phyloP scores from a whole-genome alignment of 2,113 vertebrate genomes.

The Blennius ocellaris region DNA sequence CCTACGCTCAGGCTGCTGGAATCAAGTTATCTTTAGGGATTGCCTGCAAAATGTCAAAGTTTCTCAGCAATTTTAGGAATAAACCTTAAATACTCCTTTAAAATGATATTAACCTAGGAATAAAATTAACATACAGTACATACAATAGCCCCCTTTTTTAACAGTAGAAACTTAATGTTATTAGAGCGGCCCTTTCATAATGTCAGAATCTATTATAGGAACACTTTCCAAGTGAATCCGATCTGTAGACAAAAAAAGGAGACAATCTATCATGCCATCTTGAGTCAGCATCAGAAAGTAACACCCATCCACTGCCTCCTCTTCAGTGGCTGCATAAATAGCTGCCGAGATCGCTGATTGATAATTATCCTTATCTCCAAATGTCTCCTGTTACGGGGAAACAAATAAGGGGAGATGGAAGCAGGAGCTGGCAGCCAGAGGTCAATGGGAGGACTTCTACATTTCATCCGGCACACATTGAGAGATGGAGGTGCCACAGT shows the following conservation, averaged over 20 bases:
- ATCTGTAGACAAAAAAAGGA: slow-evolving; percentile 28
- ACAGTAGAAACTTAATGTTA: background rate
- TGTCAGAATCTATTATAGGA: background rate
- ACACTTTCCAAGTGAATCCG: slow-evolving; percentile 34
- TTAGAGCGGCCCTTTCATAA: slow-evolving; percentile 10
- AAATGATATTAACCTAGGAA: background rate
- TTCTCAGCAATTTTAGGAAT: slow-evolving; percentile 11
- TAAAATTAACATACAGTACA: background rate
- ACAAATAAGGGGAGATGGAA: slow-evolving; percentile 70
- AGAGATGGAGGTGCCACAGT: slow-evolving; percentile 71
- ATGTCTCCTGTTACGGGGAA: slow-evolving; percentile 79
- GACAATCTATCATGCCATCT: slow-evolving; percentile 54
- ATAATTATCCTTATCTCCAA: slow-evolving; percentile 80
- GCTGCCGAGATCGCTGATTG: slow-evolving; percentile 76
- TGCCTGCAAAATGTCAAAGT: slow-evolving; percentile 55
- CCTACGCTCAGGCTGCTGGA: slow-evolving; percentile 30
- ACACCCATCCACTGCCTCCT: slow-evolving; percentile 55
- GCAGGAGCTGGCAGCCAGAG: slow-evolving; percentile 73
- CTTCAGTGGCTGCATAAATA: slow-evolving; percentile 71
- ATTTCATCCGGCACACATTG: slow-evolving; percentile 72
- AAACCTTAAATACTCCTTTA: background rate
- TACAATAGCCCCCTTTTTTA: background rate
- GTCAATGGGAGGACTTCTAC: slow-evolving; percentile 79
- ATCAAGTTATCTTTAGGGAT: slow-evolving; percentile 50
- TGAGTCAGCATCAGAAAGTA: slow-evolving; percentile 63